These are phyloP conservation scores for Aleiodes leptofemur DNA, from an alignment of 2,888 invertebrate genomes.

Conservation along the genomic window DNA sequence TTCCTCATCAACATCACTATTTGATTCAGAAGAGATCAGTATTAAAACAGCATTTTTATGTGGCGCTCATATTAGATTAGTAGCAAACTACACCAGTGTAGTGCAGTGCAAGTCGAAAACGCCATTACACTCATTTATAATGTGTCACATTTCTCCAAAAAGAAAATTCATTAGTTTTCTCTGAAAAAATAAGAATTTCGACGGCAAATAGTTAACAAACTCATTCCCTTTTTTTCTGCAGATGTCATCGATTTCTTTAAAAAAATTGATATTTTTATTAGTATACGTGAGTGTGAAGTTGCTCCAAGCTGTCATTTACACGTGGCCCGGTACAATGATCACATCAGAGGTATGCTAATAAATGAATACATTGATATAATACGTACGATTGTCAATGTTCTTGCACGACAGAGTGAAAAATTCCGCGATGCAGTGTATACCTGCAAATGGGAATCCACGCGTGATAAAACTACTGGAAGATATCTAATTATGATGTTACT, in stretches of 20 bases:
- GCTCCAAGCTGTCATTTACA: background rate
- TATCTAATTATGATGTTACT: background rate
- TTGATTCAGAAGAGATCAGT: too few species aligned
- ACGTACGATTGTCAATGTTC: background rate
- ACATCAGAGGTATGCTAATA: background rate
- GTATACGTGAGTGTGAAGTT: background rate
- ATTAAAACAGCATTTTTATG: too few species aligned
- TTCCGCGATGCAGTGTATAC: background rate
- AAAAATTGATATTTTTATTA: background rate
- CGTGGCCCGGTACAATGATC: background rate
- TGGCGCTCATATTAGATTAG: too few species aligned
- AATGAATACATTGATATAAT: background rate
- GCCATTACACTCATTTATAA: too few species aligned
- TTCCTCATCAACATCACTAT: too few species aligned
- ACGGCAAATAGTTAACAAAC: too few species aligned
- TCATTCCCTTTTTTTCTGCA: too few species aligned
- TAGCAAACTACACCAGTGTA: too few species aligned
- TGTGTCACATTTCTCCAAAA: too few species aligned
- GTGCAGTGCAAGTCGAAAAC: too few species aligned
- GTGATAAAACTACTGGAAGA: background rate
- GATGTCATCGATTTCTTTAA: background rate
- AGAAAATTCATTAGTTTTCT: too few species aligned
- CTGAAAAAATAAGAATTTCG: too few species aligned
- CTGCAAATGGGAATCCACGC: background rate
- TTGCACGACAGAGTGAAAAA: background rate